Conservation (phyloP, 1,140 invertebrate genomes). For the Solen grandis region DNA sequence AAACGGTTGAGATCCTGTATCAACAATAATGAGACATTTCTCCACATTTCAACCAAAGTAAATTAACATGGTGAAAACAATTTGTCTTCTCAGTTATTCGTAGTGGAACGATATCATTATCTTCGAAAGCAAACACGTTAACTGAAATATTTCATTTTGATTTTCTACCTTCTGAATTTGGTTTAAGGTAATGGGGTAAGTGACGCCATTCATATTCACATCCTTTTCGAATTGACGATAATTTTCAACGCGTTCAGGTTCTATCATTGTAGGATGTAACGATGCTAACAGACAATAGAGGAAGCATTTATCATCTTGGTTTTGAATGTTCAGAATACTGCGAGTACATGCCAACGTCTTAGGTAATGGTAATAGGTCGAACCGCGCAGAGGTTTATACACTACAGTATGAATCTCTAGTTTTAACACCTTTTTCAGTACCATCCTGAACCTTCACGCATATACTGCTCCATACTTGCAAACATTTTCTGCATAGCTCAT, state of each 20-base stretch:
- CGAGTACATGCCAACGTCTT: neutral
- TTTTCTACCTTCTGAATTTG: slow-evolving; percentile 30
- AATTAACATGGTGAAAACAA: slow-evolving; percentile 2
- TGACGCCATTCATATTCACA: slow-evolving; percentile 5
- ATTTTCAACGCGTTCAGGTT: neutral
- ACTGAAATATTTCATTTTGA: neutral
- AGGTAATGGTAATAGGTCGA: slow-evolving; percentile 12
- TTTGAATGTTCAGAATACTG: slow-evolving; percentile 19
- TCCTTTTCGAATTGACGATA: neutral
- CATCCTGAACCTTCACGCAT: slow-evolving; percentile 4
- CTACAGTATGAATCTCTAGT: neutral
- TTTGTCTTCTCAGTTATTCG: slow-evolving; percentile 1
- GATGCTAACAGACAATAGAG: slow-evolving; percentile 4
- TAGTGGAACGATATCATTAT: neutral
- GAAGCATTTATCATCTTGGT: slow-evolving; percentile 12
- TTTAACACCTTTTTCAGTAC: slow-evolving; percentile 15
- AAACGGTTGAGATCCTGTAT: slow-evolving; percentile 1
- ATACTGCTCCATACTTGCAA: no score
- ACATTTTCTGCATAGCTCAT: no score
- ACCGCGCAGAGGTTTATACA: slow-evolving; percentile 8
- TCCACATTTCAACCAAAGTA: neutral
- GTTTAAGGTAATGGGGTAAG: slow-evolving; percentile 1
- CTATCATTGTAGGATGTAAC: neutral
- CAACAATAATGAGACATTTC: slow-evolving; percentile 1
- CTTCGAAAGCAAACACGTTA: slow-evolving; percentile 5